Evolutionary conservation across 2,888 invertebrate genomes (phyloP).

Genomic region (Agriotes lineatus): DNA sequence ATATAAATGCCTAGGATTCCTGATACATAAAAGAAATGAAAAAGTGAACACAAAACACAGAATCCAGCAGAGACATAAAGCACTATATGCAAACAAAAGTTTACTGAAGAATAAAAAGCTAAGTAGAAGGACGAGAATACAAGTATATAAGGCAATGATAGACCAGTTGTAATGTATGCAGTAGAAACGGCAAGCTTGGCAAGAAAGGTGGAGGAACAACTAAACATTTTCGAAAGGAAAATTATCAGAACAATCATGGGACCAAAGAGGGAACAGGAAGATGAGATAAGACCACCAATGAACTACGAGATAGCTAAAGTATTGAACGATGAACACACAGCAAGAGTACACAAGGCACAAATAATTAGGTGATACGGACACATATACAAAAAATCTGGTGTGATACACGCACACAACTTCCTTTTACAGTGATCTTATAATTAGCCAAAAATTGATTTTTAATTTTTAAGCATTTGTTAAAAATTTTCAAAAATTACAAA

Average conservation of each 20-base stretch:
- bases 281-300: background rate
- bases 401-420: too few species aligned
- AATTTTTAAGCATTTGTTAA: too few species aligned
- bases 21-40: constrained; percentile 1
- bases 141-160: background rate
- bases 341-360: too few species aligned
- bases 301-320: too few species aligned
- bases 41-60: background rate
- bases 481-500: too few species aligned
- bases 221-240: background rate
- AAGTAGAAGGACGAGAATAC: background rate
- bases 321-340: too few species aligned
- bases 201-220: background rate
- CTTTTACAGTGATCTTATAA: too few species aligned
- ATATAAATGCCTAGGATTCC: background rate
- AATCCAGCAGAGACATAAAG: background rate
- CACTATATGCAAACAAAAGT: background rate
- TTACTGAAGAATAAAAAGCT: background rate
- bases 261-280: background rate
- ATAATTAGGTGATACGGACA: too few species aligned
- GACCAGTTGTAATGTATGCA: background rate
- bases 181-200: background rate
- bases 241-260: background rate
- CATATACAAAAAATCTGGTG: too few species aligned
- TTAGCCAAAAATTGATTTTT: too few species aligned